These are phyloP conservation scores for Corythoichthys intestinalis DNA, from an alignment of 2,113 vertebrate species.

Conservation along the genomic window DNA sequence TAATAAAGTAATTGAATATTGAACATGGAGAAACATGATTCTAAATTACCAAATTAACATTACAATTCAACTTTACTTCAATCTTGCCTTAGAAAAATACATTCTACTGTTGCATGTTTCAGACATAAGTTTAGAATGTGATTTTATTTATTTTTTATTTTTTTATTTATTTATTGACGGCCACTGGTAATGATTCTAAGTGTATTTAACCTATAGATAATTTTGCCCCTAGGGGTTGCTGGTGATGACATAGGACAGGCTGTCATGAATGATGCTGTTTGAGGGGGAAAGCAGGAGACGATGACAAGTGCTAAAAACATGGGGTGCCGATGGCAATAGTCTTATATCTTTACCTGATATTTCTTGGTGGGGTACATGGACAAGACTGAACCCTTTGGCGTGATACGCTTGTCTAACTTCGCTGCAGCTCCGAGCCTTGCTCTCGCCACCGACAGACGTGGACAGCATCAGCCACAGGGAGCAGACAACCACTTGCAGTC, in stretches of 20 bases:
- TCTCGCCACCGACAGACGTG: slow-evolving; percentile 73
- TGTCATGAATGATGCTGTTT: neutral
- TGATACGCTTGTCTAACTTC: slow-evolving; percentile 88
- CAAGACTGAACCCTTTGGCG: slow-evolving; percentile 86
- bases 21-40: neutral
- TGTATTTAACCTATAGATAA: too few relatives aligned
- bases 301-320: slow-evolving; percentile 27
- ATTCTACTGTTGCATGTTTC: neutral
- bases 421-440: slow-evolving; percentile 85
- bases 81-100: neutral
- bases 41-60: neutral
- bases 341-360: slow-evolving; percentile 81
- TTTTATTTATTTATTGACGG: neutral
- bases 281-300: neutral
- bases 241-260: neutral
- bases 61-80: neutral
- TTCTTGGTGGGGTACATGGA: slow-evolving; percentile 86
- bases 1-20: neutral
- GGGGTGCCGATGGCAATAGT: slow-evolving; percentile 1
- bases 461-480: slow-evolving; percentile 69
- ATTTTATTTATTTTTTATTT: too few relatives aligned
- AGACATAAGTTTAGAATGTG: too few relatives aligned
- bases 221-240: neutral
- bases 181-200: neutral
- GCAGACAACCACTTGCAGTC: slow-evolving; percentile 66